These are phyloP conservation scores for Antheraea mylitta DNA, from an alignment of 1,140 invertebrate genomes.

Conservation along the genomic window DNA sequence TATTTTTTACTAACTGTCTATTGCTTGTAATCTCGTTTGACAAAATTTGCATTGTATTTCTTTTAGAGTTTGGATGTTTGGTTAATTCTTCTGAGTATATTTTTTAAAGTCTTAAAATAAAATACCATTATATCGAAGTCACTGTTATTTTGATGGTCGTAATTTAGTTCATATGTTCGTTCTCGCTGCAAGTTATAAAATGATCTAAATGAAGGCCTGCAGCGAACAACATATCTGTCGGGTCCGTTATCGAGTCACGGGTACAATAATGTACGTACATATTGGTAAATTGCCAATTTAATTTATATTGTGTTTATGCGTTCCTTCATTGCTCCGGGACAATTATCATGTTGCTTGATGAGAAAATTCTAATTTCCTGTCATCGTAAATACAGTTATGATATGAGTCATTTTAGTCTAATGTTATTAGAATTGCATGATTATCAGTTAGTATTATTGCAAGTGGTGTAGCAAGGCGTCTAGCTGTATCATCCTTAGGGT, in stretches of 20 bases:
- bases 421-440: neutral
- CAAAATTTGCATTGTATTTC: too few relatives aligned
- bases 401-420: neutral
- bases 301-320: conserved; percentile 45
- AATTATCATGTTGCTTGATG: conserved; percentile 39
- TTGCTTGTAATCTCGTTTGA: too few relatives aligned
- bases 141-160: too few relatives aligned
- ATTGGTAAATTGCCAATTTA: conserved; percentile 39
- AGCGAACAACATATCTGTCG: conserved; percentile 23
- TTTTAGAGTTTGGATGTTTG: too few relatives aligned
- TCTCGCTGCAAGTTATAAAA: neutral
- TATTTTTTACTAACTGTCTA: too few relatives aligned
- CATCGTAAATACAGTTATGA: conserved; percentile 34
- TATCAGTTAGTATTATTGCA: too few relatives aligned
- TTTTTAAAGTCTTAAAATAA: too few relatives aligned
- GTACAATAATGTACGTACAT: conserved; percentile 26
- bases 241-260: conserved; percentile 18
- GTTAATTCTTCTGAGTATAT: too few relatives aligned
- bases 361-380: conserved; percentile 50
- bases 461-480: too few relatives aligned
- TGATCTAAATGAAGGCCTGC: conserved; percentile 17
- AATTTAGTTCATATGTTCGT: too few relatives aligned
- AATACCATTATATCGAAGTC: too few relatives aligned
- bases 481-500: too few relatives aligned
- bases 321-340: conserved; percentile 38